phyloP scores from a whole-genome alignment of 2,797 vertebrate genomes.

The Molossus molossus region DNA sequence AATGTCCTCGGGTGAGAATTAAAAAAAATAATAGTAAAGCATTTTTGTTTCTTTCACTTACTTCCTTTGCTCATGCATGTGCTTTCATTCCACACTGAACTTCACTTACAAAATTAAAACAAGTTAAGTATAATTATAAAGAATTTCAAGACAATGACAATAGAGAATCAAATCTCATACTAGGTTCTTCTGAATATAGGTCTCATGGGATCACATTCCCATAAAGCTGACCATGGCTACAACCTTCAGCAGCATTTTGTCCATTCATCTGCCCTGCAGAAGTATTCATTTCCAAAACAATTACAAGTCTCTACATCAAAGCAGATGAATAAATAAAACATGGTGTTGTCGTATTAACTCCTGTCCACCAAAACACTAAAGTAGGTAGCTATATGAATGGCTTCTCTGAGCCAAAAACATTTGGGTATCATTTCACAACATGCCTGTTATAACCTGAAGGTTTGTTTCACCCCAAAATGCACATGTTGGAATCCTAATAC shows the following conservation, averaged over 20 bases:
- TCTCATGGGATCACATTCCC: background rate
- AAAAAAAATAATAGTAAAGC: background rate
- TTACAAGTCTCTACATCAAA: background rate
- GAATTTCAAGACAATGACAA: background rate
- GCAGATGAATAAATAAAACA: conserved; percentile 8
- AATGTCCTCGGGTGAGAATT: too few relatives aligned
- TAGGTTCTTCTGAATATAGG: background rate
- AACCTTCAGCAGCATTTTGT: background rate
- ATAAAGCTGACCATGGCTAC: background rate
- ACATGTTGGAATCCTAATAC: background rate
- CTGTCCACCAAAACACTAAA: background rate
- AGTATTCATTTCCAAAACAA: conserved; percentile 6
- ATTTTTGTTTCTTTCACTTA: background rate
- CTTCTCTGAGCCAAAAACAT: background rate
- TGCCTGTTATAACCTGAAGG: background rate
- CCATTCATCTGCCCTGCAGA: background rate
- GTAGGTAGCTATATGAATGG: background rate
- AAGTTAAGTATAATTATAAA: background rate
- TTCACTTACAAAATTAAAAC: conserved; percentile 44
- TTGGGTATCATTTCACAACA: background rate
- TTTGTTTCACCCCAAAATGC: background rate
- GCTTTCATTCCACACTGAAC: background rate
- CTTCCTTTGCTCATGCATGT: background rate
- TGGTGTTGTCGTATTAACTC: background rate
- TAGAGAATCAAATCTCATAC: background rate